phyloP scores from a whole-genome alignment of 2,113 vertebrate genomes.

The Chaenocephalus aceratus region DNA sequence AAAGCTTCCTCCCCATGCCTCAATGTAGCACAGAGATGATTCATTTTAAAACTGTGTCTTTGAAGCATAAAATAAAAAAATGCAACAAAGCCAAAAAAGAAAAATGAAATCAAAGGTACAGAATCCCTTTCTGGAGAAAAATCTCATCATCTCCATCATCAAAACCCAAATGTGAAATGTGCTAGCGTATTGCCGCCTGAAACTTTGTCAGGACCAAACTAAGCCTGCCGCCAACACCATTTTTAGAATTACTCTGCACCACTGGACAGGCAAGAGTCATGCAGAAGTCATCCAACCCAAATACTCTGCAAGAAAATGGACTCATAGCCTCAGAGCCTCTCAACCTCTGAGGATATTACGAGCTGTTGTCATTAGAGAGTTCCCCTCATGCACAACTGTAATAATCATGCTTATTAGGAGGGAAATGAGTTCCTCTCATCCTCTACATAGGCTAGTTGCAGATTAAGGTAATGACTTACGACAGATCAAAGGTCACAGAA shows the following conservation, averaged over 20 bases:
- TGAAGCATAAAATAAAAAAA: conserved; percentile 70
- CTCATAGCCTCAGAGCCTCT: conserved; percentile 43
- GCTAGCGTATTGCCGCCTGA: conserved; percentile 42
- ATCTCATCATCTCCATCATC: conserved; percentile 78
- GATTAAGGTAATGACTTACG: conserved; percentile 70
- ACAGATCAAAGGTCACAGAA: conserved; percentile 71
- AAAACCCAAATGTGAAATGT: conserved; percentile 71
- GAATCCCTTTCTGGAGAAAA: conserved; percentile 61
- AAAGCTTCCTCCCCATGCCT: conserved; percentile 49
- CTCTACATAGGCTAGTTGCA: conserved; percentile 47
- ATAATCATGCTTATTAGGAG: conserved; percentile 69
- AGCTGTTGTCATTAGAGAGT: conserved; percentile 65
- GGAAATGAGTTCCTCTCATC: conserved; percentile 65
- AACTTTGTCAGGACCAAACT: conserved; percentile 69
- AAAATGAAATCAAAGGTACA: conserved; percentile 73
- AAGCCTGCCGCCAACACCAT: conserved; percentile 59
- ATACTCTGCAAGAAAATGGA: conserved; percentile 48
- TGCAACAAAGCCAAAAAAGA: conserved; percentile 76
- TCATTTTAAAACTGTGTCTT: conserved; percentile 74
- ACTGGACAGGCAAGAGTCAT: conserved; percentile 58
- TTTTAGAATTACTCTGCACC: conserved; percentile 52
- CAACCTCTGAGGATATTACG: conserved; percentile 63
- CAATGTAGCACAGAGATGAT: conserved; percentile 48
- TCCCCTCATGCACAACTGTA: conserved; percentile 58
- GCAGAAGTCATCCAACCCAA: conserved; percentile 55